Evolutionary conservation across 1,140 invertebrate genomes (phyloP).

Genomic region (Musca domestica): DNA sequence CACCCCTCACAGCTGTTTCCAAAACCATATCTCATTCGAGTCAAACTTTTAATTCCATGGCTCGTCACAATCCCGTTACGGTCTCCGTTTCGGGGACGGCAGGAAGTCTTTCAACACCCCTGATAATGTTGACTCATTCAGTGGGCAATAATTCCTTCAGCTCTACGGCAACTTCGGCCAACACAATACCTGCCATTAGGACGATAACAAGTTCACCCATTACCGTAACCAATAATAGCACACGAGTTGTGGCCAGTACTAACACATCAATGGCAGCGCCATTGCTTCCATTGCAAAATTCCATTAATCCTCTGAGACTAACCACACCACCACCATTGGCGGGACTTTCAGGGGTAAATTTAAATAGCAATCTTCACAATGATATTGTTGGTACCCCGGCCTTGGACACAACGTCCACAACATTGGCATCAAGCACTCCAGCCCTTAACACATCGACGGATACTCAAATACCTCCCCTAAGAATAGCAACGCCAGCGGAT

Average conservation of each 20-base stretch:
- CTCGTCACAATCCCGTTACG: background rate
- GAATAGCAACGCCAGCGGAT: constrained; percentile 33
- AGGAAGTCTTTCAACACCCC: background rate
- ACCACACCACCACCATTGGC: constrained; percentile 39
- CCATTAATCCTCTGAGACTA: constrained; percentile 9
- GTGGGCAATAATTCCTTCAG: no score
- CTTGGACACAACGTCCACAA: background rate
- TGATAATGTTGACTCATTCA: no score
- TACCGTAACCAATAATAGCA: background rate
- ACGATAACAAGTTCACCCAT: background rate
- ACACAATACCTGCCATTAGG: background rate
- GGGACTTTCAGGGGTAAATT: constrained; percentile 31
- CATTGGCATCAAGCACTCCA: background rate
- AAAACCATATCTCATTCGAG: constrained; percentile 27
- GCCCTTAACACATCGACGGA: background rate
- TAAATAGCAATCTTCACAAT: background rate
- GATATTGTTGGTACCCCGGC: background rate
- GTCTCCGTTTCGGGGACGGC: background rate
- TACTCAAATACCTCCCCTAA: background rate
- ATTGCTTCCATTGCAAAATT: constrained; percentile 9
- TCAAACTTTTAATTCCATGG: constrained; percentile 25
- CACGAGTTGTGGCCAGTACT: background rate
- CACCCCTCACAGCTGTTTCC: constrained; percentile 44
- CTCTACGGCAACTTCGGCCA: no score
- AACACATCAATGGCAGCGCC: background rate